Percentiles rank a stretch among this genome's conserved stretches.
phyloP scores from a whole-genome alignment of 2,888 invertebrate species.

The Baccha elongata region DNA sequence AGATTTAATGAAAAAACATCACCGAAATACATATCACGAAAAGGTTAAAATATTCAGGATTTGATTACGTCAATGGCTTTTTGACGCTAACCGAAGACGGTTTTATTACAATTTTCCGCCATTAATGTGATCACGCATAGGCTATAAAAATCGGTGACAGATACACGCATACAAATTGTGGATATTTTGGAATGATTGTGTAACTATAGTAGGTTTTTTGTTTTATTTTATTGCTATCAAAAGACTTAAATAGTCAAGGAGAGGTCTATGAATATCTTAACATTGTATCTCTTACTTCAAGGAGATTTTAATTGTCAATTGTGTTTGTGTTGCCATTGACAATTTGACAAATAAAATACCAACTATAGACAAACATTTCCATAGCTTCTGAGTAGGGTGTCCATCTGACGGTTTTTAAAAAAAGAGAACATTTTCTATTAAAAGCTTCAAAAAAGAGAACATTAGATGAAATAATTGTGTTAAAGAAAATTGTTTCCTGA shows the following conservation, averaged over 20 bases:
- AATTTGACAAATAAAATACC: no score
- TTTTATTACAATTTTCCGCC: conserved; percentile 32
- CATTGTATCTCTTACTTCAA: no score
- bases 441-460: no score
- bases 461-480: no score
- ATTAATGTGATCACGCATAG: conserved; percentile 37
- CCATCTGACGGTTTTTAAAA: no score
- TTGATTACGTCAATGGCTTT: conserved; percentile 30
- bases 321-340: no score
- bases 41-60: conserved; percentile 26
- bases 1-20: background rate
- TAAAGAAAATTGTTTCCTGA: no score
- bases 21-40: background rate
- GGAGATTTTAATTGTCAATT: no score
- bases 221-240: background rate
- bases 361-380: no score
- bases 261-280: no score
- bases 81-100: conserved; percentile 9
- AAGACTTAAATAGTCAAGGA: background rate
- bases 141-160: conserved; percentile 32
- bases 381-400: no score
- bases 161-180: conserved; percentile 4
- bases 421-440: no score
- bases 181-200: background rate
- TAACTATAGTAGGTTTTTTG: background rate